Percentiles rank a stretch among this genome's conserved stretches.
Evolutionary conservation across 2,797 vertebrate species (phyloP).

Genomic region (Malurus splendens): DNA sequence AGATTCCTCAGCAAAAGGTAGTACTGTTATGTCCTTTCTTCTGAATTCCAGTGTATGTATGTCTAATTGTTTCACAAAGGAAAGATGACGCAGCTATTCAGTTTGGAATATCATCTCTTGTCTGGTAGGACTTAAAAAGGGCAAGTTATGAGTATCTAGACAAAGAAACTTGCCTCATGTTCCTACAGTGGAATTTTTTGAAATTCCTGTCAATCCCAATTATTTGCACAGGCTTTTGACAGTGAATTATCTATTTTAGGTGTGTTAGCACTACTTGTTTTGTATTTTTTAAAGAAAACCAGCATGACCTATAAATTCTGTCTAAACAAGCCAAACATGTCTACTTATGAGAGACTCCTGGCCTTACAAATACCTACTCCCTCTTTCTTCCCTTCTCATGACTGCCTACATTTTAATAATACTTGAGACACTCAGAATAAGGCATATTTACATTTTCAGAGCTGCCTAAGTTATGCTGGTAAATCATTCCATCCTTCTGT

Average conservation of each 20-base stretch:
- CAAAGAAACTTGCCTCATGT: background rate
- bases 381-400: background rate
- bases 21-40: background rate
- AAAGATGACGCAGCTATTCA: background rate
- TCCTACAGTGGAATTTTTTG: background rate
- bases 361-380: background rate
- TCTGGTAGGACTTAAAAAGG: background rate
- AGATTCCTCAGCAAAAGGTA: background rate
- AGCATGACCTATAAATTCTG: background rate
- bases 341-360: background rate
- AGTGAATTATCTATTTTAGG: background rate
- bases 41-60: background rate
- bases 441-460: background rate
- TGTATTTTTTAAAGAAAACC: background rate
- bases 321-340: background rate
- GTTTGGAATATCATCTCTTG: background rate
- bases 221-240: background rate
- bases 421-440: background rate
- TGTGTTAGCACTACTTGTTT: background rate
- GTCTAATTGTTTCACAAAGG: background rate
- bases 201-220: background rate
- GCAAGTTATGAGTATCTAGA: background rate
- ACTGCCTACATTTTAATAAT: background rate
- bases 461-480: background rate
- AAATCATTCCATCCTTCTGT: background rate